A percentile compares a stretch with the other conserved stretches of the same genome.
Conservation (phyloP, 2,797 vertebrate species). For the Potorous gilbertii region DNA sequence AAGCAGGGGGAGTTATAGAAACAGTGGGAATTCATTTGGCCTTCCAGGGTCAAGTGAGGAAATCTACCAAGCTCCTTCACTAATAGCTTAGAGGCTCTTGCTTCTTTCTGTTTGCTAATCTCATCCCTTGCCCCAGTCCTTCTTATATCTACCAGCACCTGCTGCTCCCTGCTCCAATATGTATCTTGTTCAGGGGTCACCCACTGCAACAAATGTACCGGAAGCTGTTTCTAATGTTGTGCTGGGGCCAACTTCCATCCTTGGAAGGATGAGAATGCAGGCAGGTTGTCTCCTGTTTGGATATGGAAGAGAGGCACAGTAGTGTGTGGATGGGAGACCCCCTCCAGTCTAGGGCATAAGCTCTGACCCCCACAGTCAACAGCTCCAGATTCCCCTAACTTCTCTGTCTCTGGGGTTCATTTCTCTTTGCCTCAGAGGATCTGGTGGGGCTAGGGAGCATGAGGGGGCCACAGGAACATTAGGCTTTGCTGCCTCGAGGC, state of each 20-base stretch:
- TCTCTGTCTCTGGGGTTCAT: not conserved
- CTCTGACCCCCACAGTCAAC: not conserved
- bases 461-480: conserved; percentile 17
- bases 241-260: not conserved
- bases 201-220: not conserved
- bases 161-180: not conserved
- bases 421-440: not conserved
- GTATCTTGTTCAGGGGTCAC: not conserved
- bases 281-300: not conserved
- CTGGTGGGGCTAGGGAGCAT: too few relatives aligned
- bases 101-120: not conserved
- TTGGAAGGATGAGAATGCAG: not conserved
- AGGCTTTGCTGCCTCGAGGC: conserved; percentile 81
- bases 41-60: not conserved
- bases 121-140: not conserved
- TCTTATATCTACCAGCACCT: not conserved
- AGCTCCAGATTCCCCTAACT: not conserved
- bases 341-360: not conserved
- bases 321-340: not conserved
- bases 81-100: not conserved
- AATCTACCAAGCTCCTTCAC: not conserved
- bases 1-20: not conserved
- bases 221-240: conserved; percentile 15
- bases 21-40: not conserved
- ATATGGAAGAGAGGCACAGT: not conserved